Percentiles rank a stretch among this genome's conserved stretches.
phyloP scores from a whole-genome alignment of 2,797 vertebrate species.

The Pachyuromys duprasi region DNA sequence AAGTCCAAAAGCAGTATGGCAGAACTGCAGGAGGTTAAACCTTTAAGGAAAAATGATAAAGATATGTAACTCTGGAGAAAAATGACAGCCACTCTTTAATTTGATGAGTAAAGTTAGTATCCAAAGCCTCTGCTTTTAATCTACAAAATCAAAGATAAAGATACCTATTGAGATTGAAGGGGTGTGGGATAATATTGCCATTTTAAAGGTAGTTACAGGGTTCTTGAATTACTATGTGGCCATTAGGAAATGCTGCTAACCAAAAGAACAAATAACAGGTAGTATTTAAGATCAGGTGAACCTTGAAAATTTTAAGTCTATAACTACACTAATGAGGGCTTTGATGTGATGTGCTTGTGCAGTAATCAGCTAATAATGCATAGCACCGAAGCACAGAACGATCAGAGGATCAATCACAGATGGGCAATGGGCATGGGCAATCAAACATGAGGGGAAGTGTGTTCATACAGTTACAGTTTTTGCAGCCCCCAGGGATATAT shows the following conservation, averaged over 20 bases:
- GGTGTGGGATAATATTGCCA: not conserved
- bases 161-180: not conserved
- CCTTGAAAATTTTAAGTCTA: not conserved
- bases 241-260: not conserved
- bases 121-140: not conserved
- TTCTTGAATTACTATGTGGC: not conserved
- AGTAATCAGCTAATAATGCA: not conserved
- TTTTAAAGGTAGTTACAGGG: not conserved
- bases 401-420: not conserved
- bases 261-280: not conserved
- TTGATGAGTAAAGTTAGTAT: not conserved
- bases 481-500: not conserved
- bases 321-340: not conserved
- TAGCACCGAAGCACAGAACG: not conserved
- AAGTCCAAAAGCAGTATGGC: not conserved
- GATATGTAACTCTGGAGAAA: not conserved
- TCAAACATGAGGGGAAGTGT: not conserved
- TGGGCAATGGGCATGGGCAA: not conserved
- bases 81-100: constrained; percentile 17
- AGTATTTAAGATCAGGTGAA: not conserved
- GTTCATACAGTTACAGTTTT: not conserved
- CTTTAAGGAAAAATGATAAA: not conserved
- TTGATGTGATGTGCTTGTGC: not conserved
- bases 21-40: not conserved
- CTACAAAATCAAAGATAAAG: constrained; percentile 18